Base-by-base conservation (phyloP, 2,888 invertebrate genomes). In the Lasioglossum oenotherae region DNA sequence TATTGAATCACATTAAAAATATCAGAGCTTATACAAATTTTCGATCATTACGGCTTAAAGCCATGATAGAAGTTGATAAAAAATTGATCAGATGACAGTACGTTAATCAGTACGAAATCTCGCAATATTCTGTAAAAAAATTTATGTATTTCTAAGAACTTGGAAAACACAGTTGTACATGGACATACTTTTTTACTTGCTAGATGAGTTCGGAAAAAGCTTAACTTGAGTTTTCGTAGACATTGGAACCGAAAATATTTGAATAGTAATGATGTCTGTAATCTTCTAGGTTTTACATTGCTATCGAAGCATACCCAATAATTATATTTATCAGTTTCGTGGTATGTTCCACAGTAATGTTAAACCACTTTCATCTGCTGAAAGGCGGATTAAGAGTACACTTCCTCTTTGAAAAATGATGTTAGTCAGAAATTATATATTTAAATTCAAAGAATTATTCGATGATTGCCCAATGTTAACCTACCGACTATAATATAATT, bases 71-170 rank as follows among this genome's bases (percentile, higher is more conserved):
- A 69, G 49, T 78, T 14, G 46, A 78, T 73, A 87, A 60, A 87
- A 60, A 60, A 87, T 76, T 73, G 78, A 78, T 78, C 38, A 87
- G 73, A 35, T 81, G 49, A 87, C 72, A 67, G 84, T 84, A 84
- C 64, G 57, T 38, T 80, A 64, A 64, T 57, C 75, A 83, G 76
- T 74, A 64, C 46, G 64, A 76, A 81, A 85, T 82, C 82, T 82
- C 82, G 88, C 89, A 86, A 90, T 91, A 86, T 91, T 91, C 89
- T 90, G 79, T 90, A 91, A 81, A 79, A 90, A 79, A 90, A 75
- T 74, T 77, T 75, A 85, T 86, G 69, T 89, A 85, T 84, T 82
- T 85, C 74, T 83, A 84, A 74, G 74, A 71, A 73, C 82, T 85
- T 90, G 82, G 69, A 80, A 83, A 75, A 75, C 60, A 75, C 60